Base-by-base conservation (phyloP, 2,888 invertebrate species). In the Ectemnius continuus region DNA sequence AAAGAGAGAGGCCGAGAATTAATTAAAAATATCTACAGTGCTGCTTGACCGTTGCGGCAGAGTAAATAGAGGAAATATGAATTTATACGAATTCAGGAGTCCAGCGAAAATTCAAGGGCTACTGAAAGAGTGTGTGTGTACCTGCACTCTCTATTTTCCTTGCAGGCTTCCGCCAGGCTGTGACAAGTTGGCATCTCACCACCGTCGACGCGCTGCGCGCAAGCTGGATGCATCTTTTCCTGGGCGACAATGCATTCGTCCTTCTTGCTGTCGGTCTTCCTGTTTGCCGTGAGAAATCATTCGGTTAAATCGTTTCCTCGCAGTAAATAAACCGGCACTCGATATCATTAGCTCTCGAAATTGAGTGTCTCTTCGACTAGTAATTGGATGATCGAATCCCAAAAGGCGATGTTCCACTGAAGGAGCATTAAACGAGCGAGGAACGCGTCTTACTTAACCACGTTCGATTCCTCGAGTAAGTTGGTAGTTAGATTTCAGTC, bases 221-320 rank as follows among this genome's bases (percentile, higher is more conserved):
- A 97, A 60, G 95, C 94, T 11, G 97, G 97, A 91, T 97, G 97
- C 78, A 97, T 93, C 88, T 96, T 95, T 91, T 97, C 96, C 91
- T 97, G 97, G 76, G 97, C 97, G 86, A 96, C 94, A 93, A 97
- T 94, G 92, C 97, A 98, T 78, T 95, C 95, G 89, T 97, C 97
- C 89, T 96, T 95, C 85, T 95, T 95, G 91, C 95, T 95, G 88
- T 96, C 95, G 47, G 96, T 95, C 94, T 97, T 97, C 92, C 97
- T 97, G 91, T 5, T 36, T 6, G 2, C 2, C 36, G 36, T 36
- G 4, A 36, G 36, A 36, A 8, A 36, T 36, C 36, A 6, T 36
- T 11, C 6, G 0, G 5, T 36, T 36, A 36, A 36, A 36, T 36
- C 36, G 1, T 36, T 8, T 8, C 2, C 36, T 36, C 36, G 1